These are phyloP conservation scores for Zapus hudsonius DNA, from an alignment of 2,113 vertebrate species.

Conservation along the genomic window DNA sequence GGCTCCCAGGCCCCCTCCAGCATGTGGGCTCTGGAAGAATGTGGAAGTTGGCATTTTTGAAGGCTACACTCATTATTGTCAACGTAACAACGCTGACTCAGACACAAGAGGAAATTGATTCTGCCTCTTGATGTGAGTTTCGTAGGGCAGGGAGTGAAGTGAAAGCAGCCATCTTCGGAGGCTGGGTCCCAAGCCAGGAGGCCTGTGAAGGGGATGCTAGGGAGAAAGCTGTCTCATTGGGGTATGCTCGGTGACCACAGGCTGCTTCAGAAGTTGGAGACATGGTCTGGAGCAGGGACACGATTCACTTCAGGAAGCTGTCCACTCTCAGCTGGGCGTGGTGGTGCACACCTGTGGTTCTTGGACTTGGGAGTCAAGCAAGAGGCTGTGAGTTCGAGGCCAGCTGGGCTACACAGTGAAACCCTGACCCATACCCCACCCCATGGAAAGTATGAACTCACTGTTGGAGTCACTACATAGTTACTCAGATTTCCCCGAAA, in stretches of 20 bases:
- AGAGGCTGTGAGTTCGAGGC: not conserved
- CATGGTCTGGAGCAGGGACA: not conserved
- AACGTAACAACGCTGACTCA: not conserved
- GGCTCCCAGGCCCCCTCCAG: not conserved
- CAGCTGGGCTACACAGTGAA: not conserved
- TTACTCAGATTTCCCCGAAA: not conserved
- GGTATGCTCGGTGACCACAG: not conserved
- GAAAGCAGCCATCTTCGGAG: not conserved
- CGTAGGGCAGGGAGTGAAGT: not conserved
- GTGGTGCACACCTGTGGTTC: not conserved
- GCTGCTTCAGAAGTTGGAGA: not conserved
- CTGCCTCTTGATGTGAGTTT: not conserved
- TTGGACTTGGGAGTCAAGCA: not conserved
- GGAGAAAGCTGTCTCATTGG: not conserved
- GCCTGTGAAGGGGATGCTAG: rapidly evolving
- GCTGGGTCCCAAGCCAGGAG: not conserved
- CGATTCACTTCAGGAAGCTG: not conserved
- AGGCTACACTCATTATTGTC: not conserved
- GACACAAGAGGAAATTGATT: not conserved
- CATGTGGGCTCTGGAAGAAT: not conserved
- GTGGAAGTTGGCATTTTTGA: not conserved
- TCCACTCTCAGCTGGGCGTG: not conserved
- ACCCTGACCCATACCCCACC: not conserved
- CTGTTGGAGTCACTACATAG: not conserved
- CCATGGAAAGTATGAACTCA: too few species aligned